Percentiles rank a stretch among this genome's conserved stretches.
These are phyloP conservation scores for Eucriotettix oculatus DNA, from an alignment of 2,888 invertebrate genomes.

Conservation along the genomic window DNA sequence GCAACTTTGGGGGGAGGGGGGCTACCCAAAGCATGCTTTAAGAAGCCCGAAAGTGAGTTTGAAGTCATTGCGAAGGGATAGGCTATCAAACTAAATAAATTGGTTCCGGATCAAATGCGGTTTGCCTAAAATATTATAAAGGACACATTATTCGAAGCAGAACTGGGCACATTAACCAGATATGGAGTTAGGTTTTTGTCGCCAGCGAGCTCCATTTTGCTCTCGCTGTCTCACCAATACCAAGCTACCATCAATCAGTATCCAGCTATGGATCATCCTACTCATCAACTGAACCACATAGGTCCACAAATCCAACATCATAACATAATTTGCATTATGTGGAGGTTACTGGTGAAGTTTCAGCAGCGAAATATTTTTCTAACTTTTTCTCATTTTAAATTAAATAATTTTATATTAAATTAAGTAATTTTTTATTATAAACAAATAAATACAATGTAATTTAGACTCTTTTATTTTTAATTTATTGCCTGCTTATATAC, in stretches of 20 bases:
- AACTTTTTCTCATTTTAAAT: background rate
- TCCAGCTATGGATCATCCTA: too few relatives aligned
- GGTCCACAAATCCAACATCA: background rate
- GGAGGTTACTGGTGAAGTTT: background rate
- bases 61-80: background rate
- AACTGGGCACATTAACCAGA: background rate
- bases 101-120: background rate
- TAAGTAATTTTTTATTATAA: too few relatives aligned
- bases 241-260: too few relatives aligned
- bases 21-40: background rate
- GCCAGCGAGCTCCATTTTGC: background rate
- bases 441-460: background rate
- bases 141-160: background rate
- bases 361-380: background rate
- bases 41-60: slow-evolving; percentile 1
- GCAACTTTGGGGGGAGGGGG: background rate
- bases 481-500: background rate
- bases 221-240: background rate
- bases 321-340: too few relatives aligned
- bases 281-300: too few relatives aligned
- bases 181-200: background rate
- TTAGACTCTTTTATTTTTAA: background rate
- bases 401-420: too few relatives aligned
- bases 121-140: background rate
- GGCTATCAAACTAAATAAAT: background rate